Evolutionary conservation across 1,140 invertebrate species (phyloP), one percentile per base, ranked within the genome.

Genomic region (Scaptomyza graminum): DNA sequence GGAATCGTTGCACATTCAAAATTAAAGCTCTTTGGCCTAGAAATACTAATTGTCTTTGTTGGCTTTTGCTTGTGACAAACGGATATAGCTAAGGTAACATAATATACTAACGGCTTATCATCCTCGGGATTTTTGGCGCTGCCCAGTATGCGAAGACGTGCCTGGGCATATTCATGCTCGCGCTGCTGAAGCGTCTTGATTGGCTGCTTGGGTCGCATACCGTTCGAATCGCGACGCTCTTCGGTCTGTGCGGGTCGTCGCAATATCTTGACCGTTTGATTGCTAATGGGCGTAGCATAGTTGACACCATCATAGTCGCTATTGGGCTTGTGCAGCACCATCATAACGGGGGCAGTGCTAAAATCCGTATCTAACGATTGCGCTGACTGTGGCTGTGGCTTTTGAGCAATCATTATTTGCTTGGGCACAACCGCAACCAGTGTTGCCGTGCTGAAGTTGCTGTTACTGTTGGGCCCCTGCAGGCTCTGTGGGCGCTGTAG

Each of bases 101-200:
- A 12, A 31, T 2, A 62, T 66, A 88, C 93, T 94, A 92, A 96
- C 94, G 93, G 95, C 91, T 93, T 92, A 89, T 94, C 93, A 77
- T 96, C 95, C 82, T 96, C 95, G 3, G 95, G 95, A 91, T 95
- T 96, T 74, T 94, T 93, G 52, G 96, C 95, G 91, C 96, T 95
- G 11, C 97, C 97, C 71, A 97, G 92, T 87, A 97, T 97, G 77
- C 97, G 93, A 59, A 96, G 93, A 59, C 97, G 93, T 18, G 96
- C 96, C 91, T 97, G 95, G 2, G 96, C 96, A 92, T 97, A 97
- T 90, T 97, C 97, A 81, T 96, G 95, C 92, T 97, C 96, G 80
- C 97, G 93, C 93, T 97, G 96, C 93, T 97, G 95, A 8, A 97
- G 92, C 49, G 96, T 96, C 92, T 97, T 97, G 43, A 96, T 95